Evolutionary conservation across 2,797 vertebrate species (phyloP).

Genomic region (Zenarchopterus dispar): DNA sequence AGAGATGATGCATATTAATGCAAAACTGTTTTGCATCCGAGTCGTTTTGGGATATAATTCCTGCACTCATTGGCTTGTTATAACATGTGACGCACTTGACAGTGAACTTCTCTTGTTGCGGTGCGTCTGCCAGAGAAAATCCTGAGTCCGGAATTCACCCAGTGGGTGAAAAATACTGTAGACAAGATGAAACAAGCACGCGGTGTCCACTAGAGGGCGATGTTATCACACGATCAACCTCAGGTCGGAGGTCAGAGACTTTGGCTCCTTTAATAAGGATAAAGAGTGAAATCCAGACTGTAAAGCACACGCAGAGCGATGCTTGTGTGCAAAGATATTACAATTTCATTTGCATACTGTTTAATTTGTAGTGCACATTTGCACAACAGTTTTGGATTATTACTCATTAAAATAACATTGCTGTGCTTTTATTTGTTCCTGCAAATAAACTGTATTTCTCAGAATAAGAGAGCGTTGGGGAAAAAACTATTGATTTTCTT

Average conservation of each 20-base stretch:
- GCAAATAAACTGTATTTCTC: background rate
- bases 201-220: slow-evolving; percentile 65
- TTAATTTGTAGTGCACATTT: too few species aligned
- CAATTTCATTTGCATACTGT: too few species aligned
- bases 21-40: slow-evolving; percentile 13
- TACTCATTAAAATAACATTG: too few species aligned
- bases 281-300: too few species aligned
- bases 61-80: slow-evolving; percentile 27
- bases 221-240: slow-evolving; percentile 45
- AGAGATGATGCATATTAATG: background rate
- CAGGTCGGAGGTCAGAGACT: slow-evolving; percentile 51
- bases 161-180: slow-evolving; percentile 44
- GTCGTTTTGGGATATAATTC: slow-evolving; percentile 32
- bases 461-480: too few species aligned
- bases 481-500: too few species aligned
- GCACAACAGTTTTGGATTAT: too few species aligned
- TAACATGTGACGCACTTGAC: slow-evolving; percentile 51
- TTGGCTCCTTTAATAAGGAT: background rate
- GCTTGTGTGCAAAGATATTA: too few species aligned
- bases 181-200: slow-evolving; percentile 68
- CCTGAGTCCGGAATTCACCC: slow-evolving; percentile 61
- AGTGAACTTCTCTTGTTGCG: slow-evolving; percentile 62
- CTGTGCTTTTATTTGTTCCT: slow-evolving; percentile 3
- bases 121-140: slow-evolving; percentile 62
- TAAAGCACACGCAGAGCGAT: too few species aligned